Evolutionary conservation across 2,113 vertebrate genomes (phyloP), one percentile per base, ranked within the genome.

Genomic region (Cettia cetti): DNA sequence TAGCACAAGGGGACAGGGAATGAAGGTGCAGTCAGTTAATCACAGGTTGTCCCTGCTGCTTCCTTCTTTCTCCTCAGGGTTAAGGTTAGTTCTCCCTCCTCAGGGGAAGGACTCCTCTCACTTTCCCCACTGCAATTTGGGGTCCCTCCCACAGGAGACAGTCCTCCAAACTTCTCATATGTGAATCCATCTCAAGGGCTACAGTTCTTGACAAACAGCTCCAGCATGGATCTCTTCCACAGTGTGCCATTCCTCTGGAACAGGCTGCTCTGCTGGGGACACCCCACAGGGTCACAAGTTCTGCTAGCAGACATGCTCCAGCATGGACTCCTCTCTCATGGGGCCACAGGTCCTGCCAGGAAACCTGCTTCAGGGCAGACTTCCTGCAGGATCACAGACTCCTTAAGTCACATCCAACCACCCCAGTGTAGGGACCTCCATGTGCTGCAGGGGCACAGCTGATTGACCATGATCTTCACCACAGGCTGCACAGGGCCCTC

Each of bases 401-500:
- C 16, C 11, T 47, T 64, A 3, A 5, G 24, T 13, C 22, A 42
- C 33, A 65, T n/a, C 15, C 50, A 33, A 27, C 4, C 3, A 3
- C 16, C 26, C 9, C 18, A 16, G 15, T 2, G 9, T 2, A 40
- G 40, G 18, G 60, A 33, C 52, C 17, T 61, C 33, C 33, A 17
- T 1, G 2, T 1, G 7, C n/a, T 47, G 21, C 57, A 65, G 26
- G 10, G 19, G 15, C 56, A 45, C 39, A 82, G 15, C 3, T 26
- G 21, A 35, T 66, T 50, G 19, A 65, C 20, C 30, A 24, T 7
- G 8, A 37, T 4, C 37, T 33, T 57, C 17, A 23, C 56, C 37
- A 47, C 0, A 3, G 21, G 8, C 45, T 59, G 26, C 68, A 64
- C 0, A 0, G 4, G 13, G 49, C 39, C 18, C 26, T 40, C 7